Base-by-base conservation (phyloP, 2,888 invertebrate species). In the Epirrhoe tristata region DNA sequence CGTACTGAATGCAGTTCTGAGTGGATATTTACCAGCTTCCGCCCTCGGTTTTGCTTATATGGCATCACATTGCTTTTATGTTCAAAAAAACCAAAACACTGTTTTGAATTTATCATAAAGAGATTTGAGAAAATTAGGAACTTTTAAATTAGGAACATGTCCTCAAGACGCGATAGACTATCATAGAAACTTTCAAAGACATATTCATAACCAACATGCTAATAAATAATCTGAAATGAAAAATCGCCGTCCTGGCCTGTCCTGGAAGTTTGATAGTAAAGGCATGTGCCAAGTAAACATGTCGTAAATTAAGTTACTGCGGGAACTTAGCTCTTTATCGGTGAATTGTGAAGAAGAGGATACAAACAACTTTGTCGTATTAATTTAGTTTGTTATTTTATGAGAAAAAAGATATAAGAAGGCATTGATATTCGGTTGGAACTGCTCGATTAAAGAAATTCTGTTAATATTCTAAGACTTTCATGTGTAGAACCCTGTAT, bases 231-330 rank as follows among this genome's bases (percentile, higher is more conserved):
- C 52, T 50, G 12, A 63, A 63, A 63, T 67, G 68, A 64, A 64
- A 68, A 67, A 61, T 65, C 24, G 54, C 58, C 59, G 57, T 62
- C 65, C 55, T 63, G 46, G 10, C 36, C 51, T 58, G 64, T 55
- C 63, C 53, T 58, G 24, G 53, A 67, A 74, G 63, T 58, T 63
- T 66, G 62, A 58, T 66, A 62, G 58, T 57, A 48, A 63, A 61
- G 51, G 53, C 67, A 65, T 63, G 66, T 73, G 79, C 67, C 67
- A 69, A 80, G 84, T 86, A 90, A 90, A 90, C 89, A 90, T 85
- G 80, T 80, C 69, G 85, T 89, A 89, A 86, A 89, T 89, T 83
- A 72, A 64, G 64, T 61, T 58, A 51, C 46, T 58, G 64, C 31
- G 61, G 61, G 61, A 66, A 66, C 62, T 64, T 64, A 63, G 58